Evolutionary conservation across 2,797 vertebrate genomes (phyloP).

Genomic region (Spea hammondii): DNA sequence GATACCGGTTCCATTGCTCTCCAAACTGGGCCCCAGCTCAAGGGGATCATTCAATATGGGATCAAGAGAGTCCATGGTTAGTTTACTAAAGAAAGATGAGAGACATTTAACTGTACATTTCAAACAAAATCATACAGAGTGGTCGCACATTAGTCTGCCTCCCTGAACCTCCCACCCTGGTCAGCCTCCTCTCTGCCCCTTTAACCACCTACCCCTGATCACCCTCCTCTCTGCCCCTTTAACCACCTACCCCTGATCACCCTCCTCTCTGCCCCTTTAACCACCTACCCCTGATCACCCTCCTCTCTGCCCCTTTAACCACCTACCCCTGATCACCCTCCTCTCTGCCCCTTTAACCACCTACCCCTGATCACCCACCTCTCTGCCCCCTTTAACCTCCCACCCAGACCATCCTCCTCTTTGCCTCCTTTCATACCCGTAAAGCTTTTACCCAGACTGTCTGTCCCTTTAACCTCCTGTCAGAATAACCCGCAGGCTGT

Average conservation of each 20-base stretch:
- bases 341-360: not conserved
- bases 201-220: not conserved
- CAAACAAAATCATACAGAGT: not conserved
- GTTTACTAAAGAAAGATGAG: not conserved
- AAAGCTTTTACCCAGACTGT: not conserved
- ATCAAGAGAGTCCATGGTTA: constrained; percentile 83
- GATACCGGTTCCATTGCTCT: constrained; percentile 68
- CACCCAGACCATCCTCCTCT: not conserved
- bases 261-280: not conserved
- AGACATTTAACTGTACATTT: not conserved
- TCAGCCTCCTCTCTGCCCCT: too few species aligned
- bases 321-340: not conserved
- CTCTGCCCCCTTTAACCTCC: not conserved
- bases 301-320: not conserved
- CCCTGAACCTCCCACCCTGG: too few species aligned
- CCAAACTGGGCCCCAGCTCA: constrained; percentile 77
- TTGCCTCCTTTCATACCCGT: not conserved
- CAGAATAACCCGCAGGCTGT: not conserved
- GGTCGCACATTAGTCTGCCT: not conserved
- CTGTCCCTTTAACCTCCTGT: not conserved
- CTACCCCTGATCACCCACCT: not conserved
- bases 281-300: not conserved
- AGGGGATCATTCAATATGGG: constrained; percentile 89
- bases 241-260: not conserved
- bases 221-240: not conserved